These are phyloP conservation scores for Bhutanitis thaidina DNA, from an alignment of 2,888 invertebrate species.

Conservation along the genomic window DNA sequence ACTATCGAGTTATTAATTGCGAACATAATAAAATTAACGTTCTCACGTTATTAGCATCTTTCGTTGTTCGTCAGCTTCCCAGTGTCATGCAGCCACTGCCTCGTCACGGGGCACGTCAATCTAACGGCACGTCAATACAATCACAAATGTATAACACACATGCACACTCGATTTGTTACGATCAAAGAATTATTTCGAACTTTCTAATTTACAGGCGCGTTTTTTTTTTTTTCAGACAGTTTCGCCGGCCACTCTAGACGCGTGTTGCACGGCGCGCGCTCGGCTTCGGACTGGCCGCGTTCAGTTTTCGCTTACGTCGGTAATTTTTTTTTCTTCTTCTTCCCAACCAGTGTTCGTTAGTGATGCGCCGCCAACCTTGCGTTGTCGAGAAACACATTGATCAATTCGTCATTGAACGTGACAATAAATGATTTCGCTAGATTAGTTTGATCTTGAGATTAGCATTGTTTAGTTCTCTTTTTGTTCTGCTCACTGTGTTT, in stretches of 20 bases:
- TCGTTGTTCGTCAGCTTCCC: constrained; percentile 52
- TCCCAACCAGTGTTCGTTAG: constrained; percentile 33
- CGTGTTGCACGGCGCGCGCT: constrained; percentile 54
- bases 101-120: constrained; percentile 55
- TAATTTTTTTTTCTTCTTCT: constrained; percentile 37
- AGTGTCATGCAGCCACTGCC: constrained; percentile 59
- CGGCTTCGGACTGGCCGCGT: constrained; percentile 50
- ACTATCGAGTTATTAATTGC: not conserved
- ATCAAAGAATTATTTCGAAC: constrained; percentile 38
- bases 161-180: constrained; percentile 35
- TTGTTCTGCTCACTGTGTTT: not conserved
- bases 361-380: constrained; percentile 15
- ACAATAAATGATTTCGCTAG: constrained; percentile 1
- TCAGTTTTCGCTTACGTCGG: constrained; percentile 40
- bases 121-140: constrained; percentile 43
- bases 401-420: constrained; percentile 6
- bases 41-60: constrained; percentile 76
- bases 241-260: constrained; percentile 32
- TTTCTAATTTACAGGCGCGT: constrained; percentile 59
- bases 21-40: constrained; percentile 5
- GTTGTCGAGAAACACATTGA: constrained; percentile 22
- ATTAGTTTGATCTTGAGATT: constrained; percentile 1
- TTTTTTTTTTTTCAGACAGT: constrained; percentile 34
- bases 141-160: constrained; percentile 38
- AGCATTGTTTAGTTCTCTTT: not conserved